Percentiles rank a stretch among this genome's conserved stretches.
These are phyloP conservation scores for Electrona antarctica DNA, from an alignment of 2,113 vertebrate species.

Conservation along the genomic window DNA sequence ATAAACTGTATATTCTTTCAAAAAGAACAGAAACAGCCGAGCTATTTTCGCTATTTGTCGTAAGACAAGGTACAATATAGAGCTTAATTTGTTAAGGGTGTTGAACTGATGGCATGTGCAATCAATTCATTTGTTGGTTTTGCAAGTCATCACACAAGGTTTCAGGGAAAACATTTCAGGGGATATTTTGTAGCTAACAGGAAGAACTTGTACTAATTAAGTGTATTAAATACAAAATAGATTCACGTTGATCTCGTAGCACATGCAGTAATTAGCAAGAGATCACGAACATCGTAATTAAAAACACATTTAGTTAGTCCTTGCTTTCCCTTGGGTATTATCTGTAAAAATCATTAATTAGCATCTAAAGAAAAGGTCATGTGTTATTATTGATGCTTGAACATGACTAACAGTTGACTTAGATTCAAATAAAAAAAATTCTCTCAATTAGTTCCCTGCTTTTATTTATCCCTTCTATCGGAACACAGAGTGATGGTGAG, in stretches of 20 bases:
- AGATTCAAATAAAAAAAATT: conserved; percentile 52
- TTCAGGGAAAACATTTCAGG: no score
- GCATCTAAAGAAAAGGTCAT: conserved; percentile 60
- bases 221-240: conserved; percentile 5
- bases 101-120: no score
- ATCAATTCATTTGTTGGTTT: no score
- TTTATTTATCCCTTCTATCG: conserved; percentile 39
- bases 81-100: no score
- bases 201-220: no score
- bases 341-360: conserved; percentile 58
- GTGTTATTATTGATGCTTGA: conserved; percentile 34
- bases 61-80: no score
- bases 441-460: conserved; percentile 35
- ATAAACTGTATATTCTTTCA: no score
- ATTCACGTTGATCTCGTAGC: conserved; percentile 21
- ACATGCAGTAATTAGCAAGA: conserved; percentile 20
- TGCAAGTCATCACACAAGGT: no score
- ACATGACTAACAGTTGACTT: conserved; percentile 45
- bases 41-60: no score
- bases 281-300: conserved; percentile 17
- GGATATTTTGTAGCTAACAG: no score
- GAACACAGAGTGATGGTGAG: conserved; percentile 39
- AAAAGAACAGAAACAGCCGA: no score
- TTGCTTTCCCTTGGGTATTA: conserved; percentile 28
- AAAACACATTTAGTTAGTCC: conserved; percentile 29